These are phyloP conservation scores for Cercopithecus petaurista DNA, from an alignment of 2,797 vertebrate genomes.

Conservation along the genomic window DNA sequence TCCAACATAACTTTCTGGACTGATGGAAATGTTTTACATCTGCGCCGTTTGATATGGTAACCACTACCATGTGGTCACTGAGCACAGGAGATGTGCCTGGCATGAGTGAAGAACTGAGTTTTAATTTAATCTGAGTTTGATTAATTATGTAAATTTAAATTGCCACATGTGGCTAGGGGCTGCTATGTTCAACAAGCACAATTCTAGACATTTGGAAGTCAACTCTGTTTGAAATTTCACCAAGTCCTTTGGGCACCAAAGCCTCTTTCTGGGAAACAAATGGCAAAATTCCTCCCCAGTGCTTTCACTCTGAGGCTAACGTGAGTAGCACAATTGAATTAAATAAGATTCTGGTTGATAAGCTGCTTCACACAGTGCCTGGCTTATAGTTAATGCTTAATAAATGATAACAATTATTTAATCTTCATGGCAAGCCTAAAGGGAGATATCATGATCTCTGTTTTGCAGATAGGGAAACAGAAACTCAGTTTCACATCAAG, in stretches of 20 bases:
- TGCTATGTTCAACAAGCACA: rapidly evolving
- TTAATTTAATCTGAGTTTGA: neutral
- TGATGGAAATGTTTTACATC: neutral
- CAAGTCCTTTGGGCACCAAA: neutral
- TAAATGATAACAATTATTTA: neutral
- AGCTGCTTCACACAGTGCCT: neutral
- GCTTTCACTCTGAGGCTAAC: neutral
- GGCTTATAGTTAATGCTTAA: neutral
- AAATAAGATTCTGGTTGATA: neutral
- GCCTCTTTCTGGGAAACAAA: neutral
- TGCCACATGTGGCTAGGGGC: neutral
- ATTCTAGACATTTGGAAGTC: neutral
- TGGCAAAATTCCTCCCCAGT: neutral
- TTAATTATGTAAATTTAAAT: neutral
- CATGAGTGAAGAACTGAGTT: neutral
- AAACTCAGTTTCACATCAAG: neutral
- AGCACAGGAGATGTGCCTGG: neutral
- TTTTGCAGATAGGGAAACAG: neutral
- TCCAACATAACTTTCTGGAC: neutral
- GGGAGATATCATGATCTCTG: neutral
- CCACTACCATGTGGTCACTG: neutral
- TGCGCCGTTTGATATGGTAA: rapidly evolving
- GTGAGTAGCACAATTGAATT: neutral
- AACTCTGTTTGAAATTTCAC: neutral
- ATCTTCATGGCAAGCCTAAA: neutral